Conservation (phyloP, 1,140 invertebrate species). For the Probaryconus sp. region DNA sequence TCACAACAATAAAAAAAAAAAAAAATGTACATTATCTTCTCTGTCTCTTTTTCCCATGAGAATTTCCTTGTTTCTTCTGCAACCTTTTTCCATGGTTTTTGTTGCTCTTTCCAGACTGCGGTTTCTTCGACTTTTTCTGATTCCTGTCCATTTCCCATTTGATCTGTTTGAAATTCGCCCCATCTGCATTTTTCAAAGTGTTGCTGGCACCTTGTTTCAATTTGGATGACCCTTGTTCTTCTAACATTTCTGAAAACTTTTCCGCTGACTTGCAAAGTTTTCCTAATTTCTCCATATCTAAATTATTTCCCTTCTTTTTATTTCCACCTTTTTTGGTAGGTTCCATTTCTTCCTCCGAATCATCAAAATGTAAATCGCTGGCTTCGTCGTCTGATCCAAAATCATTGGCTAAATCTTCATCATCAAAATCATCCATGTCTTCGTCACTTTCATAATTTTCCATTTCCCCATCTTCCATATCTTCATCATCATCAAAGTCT, state of each 20-base stretch:
- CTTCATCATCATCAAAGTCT: slow-evolving; percentile 72
- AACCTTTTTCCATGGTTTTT: too few relatives aligned
- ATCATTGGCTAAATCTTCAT: slow-evolving; percentile 68
- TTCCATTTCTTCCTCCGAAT: slow-evolving; percentile 24
- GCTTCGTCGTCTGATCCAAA: slow-evolving; percentile 63
- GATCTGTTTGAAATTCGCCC: slow-evolving; percentile 82
- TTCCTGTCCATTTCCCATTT: slow-evolving; percentile 83
- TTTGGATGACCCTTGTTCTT: slow-evolving; percentile 82
- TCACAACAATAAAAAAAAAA: too few relatives aligned
- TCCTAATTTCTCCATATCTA: slow-evolving; percentile 44
- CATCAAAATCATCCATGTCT: slow-evolving; percentile 64
- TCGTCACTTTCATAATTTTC: slow-evolving; percentile 70
- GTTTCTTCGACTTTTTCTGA: slow-evolving; percentile 62
- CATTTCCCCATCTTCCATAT: slow-evolving; percentile 59
- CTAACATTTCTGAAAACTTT: slow-evolving; percentile 85
- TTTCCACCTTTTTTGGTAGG: slow-evolving; percentile 24
- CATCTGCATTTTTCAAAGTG: slow-evolving; percentile 82
- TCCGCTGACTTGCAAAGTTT: slow-evolving; percentile 84
- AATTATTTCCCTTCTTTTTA: too few relatives aligned
- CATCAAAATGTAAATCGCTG: slow-evolving; percentile 64
- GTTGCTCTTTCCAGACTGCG: too few relatives aligned
- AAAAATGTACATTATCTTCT: too few relatives aligned
- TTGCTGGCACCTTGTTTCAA: slow-evolving; percentile 81
- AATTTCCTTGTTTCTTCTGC: too few relatives aligned
- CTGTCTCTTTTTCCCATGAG: too few relatives aligned